Percentiles rank a stretch among this genome's conserved stretches.
These are phyloP conservation scores for Xyrauchen texanus DNA, from an alignment of 2,113 vertebrate genomes.

Conservation along the genomic window DNA sequence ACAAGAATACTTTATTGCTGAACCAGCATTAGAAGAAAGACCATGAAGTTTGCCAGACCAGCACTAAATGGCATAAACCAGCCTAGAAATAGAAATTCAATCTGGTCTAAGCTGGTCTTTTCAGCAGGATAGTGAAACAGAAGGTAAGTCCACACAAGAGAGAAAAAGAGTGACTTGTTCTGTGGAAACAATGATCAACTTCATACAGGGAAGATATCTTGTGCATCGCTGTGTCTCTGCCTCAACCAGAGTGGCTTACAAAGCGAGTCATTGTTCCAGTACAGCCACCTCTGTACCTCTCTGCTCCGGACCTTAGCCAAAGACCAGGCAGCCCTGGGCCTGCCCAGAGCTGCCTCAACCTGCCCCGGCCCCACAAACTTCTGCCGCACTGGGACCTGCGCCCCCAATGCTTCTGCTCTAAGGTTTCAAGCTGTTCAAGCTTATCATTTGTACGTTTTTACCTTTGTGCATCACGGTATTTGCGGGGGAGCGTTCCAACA, in stretches of 20 bases:
- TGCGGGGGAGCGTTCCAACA: neutral
- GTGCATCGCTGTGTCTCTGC: slow-evolving; percentile 26
- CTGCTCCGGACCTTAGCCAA: slow-evolving; percentile 12
- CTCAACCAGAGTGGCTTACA: slow-evolving; percentile 45
- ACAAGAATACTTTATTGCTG: too few relatives aligned
- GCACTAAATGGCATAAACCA: too few relatives aligned
- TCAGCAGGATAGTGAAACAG: neutral
- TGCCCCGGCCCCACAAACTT: slow-evolving; percentile 15
- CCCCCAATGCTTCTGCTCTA: neutral
- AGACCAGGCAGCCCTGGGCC: slow-evolving; percentile 9
- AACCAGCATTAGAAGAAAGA: too few relatives aligned
- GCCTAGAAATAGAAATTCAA: too few relatives aligned
- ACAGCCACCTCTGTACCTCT: slow-evolving; percentile 32
- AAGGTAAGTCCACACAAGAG: neutral
- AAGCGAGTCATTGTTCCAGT: slow-evolving; percentile 48
- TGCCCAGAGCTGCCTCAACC: slow-evolving; percentile 35
- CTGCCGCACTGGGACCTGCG: neutral
- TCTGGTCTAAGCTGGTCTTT: too few relatives aligned
- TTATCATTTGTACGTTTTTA: slow-evolving; percentile 35
- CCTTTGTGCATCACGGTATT: slow-evolving; percentile 18
- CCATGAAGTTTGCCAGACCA: too few relatives aligned
- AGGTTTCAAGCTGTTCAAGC: slow-evolving; percentile 14
- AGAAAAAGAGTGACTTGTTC: neutral
- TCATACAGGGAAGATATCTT: slow-evolving; percentile 55
- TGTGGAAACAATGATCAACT: slow-evolving; percentile 51